phyloP scores from a whole-genome alignment of 2,888 invertebrate species.

The Cataglyphis rosenhaueri region DNA sequence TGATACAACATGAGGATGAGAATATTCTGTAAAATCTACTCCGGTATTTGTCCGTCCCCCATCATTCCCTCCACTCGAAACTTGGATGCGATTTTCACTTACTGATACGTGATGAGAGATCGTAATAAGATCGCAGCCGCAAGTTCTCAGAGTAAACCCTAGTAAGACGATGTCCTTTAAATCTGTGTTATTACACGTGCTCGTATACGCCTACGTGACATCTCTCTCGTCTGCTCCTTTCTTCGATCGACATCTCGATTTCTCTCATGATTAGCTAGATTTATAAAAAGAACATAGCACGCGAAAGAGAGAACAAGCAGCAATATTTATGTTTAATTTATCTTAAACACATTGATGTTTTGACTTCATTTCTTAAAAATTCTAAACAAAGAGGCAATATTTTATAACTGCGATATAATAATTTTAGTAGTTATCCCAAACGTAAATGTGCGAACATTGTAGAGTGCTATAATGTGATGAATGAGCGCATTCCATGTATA shows the following conservation, averaged over 20 bases:
- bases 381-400: neutral
- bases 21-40: conserved; percentile 58
- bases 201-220: conserved; percentile 25
- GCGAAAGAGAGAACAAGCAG: neutral
- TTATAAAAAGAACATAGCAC: neutral
- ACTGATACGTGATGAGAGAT: conserved; percentile 72
- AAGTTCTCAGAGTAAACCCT: conserved; percentile 30
- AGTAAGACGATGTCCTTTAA: conserved; percentile 55
- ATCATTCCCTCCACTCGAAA: conserved; percentile 60
- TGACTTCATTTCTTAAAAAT: neutral
- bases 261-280: neutral
- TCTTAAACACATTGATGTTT: conserved; percentile 6
- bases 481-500: neutral
- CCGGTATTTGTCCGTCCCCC: conserved; percentile 35
- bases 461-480: conserved; percentile 18
- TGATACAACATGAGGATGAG: conserved; percentile 1
- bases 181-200: conserved; percentile 28
- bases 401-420: conserved; percentile 24
- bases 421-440: conserved; percentile 17
- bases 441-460: neutral
- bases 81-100: conserved; percentile 70
- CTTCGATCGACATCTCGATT: conserved; percentile 52
- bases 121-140: conserved; percentile 51
- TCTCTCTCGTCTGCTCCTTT: conserved; percentile 38
- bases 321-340: neutral